Evolutionary conservation across 2,797 vertebrate species (phyloP).

Genomic region (Peromyscus nudipes): DNA sequence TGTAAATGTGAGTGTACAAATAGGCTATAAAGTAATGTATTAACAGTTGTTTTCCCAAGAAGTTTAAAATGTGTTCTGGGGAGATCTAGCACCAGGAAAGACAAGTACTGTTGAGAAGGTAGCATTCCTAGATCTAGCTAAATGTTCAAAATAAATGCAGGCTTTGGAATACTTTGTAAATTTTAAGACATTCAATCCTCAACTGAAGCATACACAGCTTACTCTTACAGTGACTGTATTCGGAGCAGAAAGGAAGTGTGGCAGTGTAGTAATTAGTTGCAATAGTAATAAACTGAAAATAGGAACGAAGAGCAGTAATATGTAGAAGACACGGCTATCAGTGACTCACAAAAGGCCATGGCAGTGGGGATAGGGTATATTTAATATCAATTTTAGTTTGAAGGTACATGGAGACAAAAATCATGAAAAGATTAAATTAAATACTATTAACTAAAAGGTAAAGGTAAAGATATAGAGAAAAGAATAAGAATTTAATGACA

Average conservation of each 20-base stretch:
- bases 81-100: neutral
- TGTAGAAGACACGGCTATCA: neutral
- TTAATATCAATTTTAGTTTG: conserved; percentile 4
- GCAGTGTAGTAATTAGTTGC: neutral
- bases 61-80: neutral
- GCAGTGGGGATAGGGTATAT: neutral
- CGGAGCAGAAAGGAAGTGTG: neutral
- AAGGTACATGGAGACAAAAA: neutral
- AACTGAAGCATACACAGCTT: neutral
- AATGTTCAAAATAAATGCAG: neutral
- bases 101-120: neutral
- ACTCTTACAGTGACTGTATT: neutral
- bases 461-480: neutral
- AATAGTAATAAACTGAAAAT: neutral
- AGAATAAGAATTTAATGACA: neutral
- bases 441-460: conserved; percentile 21
- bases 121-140: neutral
- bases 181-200: conserved; percentile 9
- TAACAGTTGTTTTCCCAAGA: neutral
- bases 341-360: neutral
- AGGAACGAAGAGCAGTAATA: neutral
- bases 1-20: conserved; percentile 23
- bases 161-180: neutral
- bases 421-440: neutral
- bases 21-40: neutral